Conservation (phyloP, 2,797 vertebrate species). For the Pelobates cultripes region DNA sequence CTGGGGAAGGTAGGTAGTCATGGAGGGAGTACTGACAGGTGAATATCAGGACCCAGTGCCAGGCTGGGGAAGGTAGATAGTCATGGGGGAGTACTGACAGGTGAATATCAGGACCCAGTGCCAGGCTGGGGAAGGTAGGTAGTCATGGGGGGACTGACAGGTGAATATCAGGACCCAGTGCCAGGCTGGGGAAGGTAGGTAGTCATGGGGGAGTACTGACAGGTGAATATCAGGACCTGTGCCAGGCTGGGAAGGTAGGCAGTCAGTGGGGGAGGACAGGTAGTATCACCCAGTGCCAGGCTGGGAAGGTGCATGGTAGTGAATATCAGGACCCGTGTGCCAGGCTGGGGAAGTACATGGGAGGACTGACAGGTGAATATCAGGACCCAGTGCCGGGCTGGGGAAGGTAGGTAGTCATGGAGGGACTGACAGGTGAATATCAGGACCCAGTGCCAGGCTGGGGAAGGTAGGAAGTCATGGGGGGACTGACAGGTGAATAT, state of each 20-base stretch:
- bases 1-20: rapidly evolving
- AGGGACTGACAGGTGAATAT: neutral
- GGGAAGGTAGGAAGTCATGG: no score
- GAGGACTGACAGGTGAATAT: neutral
- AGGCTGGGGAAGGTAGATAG: rapidly evolving
- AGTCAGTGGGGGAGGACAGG: neutral
- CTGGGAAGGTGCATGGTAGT: neutral
- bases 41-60: neutral
- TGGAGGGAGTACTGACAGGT: neutral
- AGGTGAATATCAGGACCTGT: neutral
- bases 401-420: rapidly evolving
- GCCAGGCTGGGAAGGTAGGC: neutral
- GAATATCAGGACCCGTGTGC: neutral
- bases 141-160: no score
- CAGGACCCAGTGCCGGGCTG: neutral
- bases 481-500: neutral
- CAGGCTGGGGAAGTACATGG: neutral
- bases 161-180: no score
- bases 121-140: no score
- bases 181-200: no score
- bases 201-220: neutral
- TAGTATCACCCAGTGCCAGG: neutral
- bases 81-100: neutral
- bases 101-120: no score
- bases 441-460: neutral